A percentile compares a stretch with the other conserved stretches of the same genome.
Conservation (phyloP, 2,888 invertebrate species). For the Drosophila villosipedis region DNA sequence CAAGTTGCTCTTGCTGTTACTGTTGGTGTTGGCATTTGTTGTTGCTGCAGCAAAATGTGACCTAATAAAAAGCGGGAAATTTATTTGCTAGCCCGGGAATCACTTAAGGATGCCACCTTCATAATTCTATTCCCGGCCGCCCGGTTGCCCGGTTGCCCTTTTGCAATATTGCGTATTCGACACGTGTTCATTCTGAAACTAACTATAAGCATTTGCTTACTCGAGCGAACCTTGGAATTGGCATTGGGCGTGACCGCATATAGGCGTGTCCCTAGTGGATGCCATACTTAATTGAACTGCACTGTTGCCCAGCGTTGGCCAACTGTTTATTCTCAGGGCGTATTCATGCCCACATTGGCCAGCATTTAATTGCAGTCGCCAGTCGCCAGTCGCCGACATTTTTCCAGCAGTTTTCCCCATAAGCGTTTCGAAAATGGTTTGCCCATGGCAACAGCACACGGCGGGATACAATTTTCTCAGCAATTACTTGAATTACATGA, state of each 20-base stretch:
- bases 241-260: constrained; percentile 36
- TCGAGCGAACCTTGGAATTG: constrained; percentile 24
- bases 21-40: constrained; percentile 1
- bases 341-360: constrained; percentile 16
- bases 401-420: constrained; percentile 10
- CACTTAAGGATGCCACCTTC: constrained; percentile 41
- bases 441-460: background rate
- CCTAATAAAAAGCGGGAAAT: constrained; percentile 42
- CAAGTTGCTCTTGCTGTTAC: background rate
- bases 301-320: background rate
- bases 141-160: constrained; percentile 12
- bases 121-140: background rate
- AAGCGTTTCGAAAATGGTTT: background rate
- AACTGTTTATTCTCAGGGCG: constrained; percentile 9
- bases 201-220: constrained; percentile 41
- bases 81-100: constrained; percentile 43
- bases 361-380: constrained; percentile 39
- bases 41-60: constrained; percentile 16
- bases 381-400: background rate
- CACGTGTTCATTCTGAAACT: constrained; percentile 22
- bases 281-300: constrained; percentile 51
- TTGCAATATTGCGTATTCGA: constrained; percentile 53
- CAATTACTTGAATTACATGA: background rate
- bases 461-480: background rate
- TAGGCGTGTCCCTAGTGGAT: constrained; percentile 41